phyloP scores from a whole-genome alignment of 2,113 vertebrate genomes.

The Osmerus mordax region DNA sequence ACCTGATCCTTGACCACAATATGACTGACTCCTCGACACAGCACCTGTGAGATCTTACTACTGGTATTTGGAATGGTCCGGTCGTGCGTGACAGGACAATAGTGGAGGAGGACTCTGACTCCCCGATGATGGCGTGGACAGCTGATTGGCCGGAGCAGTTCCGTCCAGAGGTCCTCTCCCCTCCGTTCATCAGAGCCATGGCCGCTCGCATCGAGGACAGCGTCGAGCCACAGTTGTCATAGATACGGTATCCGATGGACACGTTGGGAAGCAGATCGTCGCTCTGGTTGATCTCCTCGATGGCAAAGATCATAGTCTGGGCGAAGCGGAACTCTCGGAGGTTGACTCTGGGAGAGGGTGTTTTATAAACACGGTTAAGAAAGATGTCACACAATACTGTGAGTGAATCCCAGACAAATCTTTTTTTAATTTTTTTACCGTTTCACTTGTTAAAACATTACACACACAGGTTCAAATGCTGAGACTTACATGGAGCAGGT shows the following conservation, averaged over 20 bases:
- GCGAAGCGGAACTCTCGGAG: constrained; percentile 72
- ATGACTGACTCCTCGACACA: background rate
- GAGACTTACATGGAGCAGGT: constrained; percentile 65
- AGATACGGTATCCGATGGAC: constrained; percentile 71
- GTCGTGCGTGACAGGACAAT: constrained; percentile 67
- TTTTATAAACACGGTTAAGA: background rate
- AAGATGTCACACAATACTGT: background rate
- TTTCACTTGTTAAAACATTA: background rate
- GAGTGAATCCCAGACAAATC: background rate
- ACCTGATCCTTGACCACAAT: background rate
- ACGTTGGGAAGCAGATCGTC: constrained; percentile 63
- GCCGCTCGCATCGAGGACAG: constrained; percentile 65
- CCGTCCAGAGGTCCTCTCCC: constrained; percentile 31
- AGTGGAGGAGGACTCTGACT: constrained; percentile 72
- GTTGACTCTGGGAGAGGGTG: constrained; percentile 57
- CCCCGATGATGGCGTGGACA: constrained; percentile 73
- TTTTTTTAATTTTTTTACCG: background rate
- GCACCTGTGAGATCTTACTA: constrained; percentile 54
- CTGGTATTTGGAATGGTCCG: constrained; percentile 70
- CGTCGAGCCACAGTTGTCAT: constrained; percentile 73
- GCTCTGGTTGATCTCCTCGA: constrained; percentile 73
- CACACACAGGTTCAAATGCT: background rate
- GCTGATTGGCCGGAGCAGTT: constrained; percentile 56
- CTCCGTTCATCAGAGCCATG: constrained; percentile 69
- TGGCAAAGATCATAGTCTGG: constrained; percentile 74